Evolutionary conservation across 2,113 vertebrate genomes (phyloP).

Genomic region (Seriola quinqueradiata): DNA sequence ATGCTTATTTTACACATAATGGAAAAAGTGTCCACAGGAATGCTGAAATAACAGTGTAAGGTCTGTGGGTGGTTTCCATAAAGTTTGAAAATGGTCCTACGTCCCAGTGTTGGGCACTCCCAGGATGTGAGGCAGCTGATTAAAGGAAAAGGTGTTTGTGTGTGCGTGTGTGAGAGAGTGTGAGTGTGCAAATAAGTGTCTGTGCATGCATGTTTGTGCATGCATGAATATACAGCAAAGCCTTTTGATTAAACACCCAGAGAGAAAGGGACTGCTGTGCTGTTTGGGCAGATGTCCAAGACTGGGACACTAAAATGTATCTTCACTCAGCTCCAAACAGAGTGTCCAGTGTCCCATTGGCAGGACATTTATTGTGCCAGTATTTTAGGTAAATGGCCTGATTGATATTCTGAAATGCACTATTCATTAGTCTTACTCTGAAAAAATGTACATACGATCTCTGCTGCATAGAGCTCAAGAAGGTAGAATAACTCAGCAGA

Average conservation of each 20-base stretch:
- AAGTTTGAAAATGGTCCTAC: slow-evolving; percentile 67
- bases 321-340: slow-evolving; percentile 60
- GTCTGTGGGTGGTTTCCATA: slow-evolving; percentile 79
- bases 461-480: slow-evolving; percentile 1
- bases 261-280: slow-evolving; percentile 68
- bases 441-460: slow-evolving; percentile 28
- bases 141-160: slow-evolving; percentile 62
- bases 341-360: slow-evolving; percentile 61
- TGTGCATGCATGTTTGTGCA: slow-evolving; percentile 28
- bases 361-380: slow-evolving; percentile 54
- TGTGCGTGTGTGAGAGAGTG: slow-evolving; percentile 7
- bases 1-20: slow-evolving; percentile 71
- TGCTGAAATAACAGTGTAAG: slow-evolving; percentile 74
- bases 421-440: slow-evolving; percentile 43
- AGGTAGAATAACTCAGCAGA: not conserved
- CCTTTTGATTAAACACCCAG: slow-evolving; percentile 50
- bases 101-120: slow-evolving; percentile 65
- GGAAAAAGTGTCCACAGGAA: slow-evolving; percentile 72
- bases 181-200: slow-evolving; percentile 10
- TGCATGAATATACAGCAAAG: slow-evolving; percentile 43
- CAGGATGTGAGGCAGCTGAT: slow-evolving; percentile 73
- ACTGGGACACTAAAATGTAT: slow-evolving; percentile 57
- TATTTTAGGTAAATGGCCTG: slow-evolving; percentile 66
- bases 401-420: slow-evolving; percentile 69
- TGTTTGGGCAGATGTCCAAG: slow-evolving; percentile 65